Conservation (phyloP, 2,888 invertebrate genomes). For the Amblyteles armatorius region DNA sequence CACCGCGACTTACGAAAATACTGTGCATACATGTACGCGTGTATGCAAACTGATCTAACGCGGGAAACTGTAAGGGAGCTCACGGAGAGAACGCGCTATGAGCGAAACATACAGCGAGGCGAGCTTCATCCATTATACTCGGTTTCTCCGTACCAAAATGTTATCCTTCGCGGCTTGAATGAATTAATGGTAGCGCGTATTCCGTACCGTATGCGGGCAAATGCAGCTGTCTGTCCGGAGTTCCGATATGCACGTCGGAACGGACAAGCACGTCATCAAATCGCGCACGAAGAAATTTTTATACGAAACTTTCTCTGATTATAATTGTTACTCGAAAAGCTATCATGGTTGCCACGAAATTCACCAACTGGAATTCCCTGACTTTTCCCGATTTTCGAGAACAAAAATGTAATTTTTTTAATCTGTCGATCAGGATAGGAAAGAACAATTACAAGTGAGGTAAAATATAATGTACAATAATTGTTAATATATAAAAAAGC, state of each 20-base stretch:
- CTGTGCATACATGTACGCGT: neutral
- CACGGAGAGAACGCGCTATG: conserved; percentile 19
- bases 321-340: neutral
- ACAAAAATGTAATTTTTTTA: no score
- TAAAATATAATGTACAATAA: no score
- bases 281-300: neutral
- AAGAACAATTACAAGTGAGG: no score
- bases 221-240: neutral
- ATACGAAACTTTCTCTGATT: no score
- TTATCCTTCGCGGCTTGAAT: conserved; percentile 39
- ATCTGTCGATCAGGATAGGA: no score
- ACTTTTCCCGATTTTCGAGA: no score
- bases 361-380: no score
- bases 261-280: neutral
- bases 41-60: conserved; percentile 38
- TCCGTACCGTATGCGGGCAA: neutral
- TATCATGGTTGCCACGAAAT: no score
- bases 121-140: conserved; percentile 53
- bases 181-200: conserved; percentile 33
- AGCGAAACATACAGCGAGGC: conserved; percentile 26
- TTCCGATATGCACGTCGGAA: neutral
- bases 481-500: no score
- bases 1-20: conserved; percentile 9
- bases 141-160: conserved; percentile 52
- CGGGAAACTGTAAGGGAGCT: conserved; percentile 37